These are phyloP conservation scores for Ochropacha duplaris DNA, from an alignment of 2,888 invertebrate genomes.

Conservation along the genomic window DNA sequence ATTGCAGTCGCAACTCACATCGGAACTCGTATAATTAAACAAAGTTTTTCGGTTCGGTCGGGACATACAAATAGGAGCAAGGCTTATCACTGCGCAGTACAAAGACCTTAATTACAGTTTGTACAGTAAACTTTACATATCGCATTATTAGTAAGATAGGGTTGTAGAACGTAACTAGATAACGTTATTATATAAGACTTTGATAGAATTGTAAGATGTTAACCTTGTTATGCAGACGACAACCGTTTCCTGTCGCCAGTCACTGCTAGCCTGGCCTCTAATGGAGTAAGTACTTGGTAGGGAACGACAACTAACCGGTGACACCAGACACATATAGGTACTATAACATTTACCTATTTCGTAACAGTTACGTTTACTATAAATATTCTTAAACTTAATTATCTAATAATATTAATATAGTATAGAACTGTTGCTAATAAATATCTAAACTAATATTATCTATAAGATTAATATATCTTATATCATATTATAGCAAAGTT, in stretches of 20 bases:
- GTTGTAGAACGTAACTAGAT: conserved; percentile 41
- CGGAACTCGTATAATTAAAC: conserved; percentile 11
- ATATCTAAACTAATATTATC: too few species aligned
- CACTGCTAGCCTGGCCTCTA: conserved; percentile 46
- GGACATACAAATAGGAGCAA: conserved; percentile 17
- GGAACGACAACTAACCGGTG: conserved; percentile 17
- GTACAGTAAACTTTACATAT: conserved; percentile 31
- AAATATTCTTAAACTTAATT: too few species aligned
- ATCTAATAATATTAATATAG: too few species aligned
- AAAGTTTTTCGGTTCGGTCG: conserved; percentile 15
- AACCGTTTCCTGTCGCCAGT: conserved; percentile 51
- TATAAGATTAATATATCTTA: too few species aligned
- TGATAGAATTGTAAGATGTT: conserved; percentile 66
- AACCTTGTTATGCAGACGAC: conserved; percentile 64
- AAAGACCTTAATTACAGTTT: conserved; percentile 38
- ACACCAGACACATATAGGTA: background rate
- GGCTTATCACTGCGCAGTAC: conserved; percentile 18
- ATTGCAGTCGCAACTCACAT: conserved; percentile 1
- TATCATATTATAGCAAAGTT: too few species aligned
- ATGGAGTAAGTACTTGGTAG: conserved; percentile 50
- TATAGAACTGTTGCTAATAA: too few species aligned
- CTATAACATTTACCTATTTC: background rate
- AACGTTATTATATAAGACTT: conserved; percentile 58
- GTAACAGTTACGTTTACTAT: background rate
- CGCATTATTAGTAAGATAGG: conserved; percentile 26